phyloP scores from a whole-genome alignment of 2,888 invertebrate species.

The Agrotis exclamationis region DNA sequence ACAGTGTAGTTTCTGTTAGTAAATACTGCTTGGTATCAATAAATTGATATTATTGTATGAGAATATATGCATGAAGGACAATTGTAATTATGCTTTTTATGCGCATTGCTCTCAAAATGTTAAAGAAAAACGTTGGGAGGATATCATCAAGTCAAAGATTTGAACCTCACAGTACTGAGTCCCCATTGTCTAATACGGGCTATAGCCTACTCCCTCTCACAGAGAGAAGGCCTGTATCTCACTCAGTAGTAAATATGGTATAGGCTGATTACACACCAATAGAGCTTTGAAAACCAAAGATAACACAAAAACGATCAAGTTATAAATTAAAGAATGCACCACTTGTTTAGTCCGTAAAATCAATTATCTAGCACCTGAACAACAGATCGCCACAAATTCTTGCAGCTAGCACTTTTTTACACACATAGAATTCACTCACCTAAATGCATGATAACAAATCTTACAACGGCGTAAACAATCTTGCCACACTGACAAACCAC shows the following conservation, averaged over 20 bases:
- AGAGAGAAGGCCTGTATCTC: not conserved
- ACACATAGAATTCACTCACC: constrained; percentile 25
- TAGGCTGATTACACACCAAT: not conserved
- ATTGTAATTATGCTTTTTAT: too few species aligned
- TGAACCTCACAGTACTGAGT: too few species aligned
- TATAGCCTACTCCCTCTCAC: not conserved
- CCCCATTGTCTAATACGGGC: too few species aligned
- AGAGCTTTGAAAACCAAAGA: not conserved
- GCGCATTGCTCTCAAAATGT: too few species aligned
- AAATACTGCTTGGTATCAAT: not conserved
- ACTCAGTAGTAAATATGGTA: not conserved
- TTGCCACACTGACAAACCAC: constrained; percentile 14
- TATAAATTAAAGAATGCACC: not conserved
- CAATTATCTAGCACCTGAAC: not conserved
- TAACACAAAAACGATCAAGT: not conserved
- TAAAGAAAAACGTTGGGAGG: too few species aligned
- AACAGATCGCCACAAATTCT: too few species aligned
- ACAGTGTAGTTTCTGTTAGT: not conserved
- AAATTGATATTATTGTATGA: too few species aligned
- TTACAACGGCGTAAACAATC: constrained; percentile 7
- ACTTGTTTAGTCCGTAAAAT: not conserved
- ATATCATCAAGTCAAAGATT: too few species aligned
- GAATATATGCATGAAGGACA: too few species aligned
- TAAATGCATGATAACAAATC: constrained; percentile 32
- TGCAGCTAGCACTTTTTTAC: not conserved